phyloP scores from a whole-genome alignment of 2,888 invertebrate genomes.

The Blastobasis lacticolella region DNA sequence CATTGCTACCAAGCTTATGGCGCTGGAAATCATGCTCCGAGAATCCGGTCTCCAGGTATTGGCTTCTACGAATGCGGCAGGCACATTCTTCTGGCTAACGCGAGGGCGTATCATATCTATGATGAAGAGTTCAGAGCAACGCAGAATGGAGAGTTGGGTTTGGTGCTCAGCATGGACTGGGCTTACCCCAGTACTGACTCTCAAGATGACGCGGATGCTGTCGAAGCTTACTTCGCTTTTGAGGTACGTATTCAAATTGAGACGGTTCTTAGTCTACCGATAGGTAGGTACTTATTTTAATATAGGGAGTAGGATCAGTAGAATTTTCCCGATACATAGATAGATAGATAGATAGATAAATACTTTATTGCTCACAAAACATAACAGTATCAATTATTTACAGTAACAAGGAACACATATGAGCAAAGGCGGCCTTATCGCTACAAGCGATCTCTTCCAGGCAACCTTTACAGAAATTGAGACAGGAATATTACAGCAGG shows the following conservation, averaged over 20 bases:
- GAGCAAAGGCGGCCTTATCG: too few relatives aligned
- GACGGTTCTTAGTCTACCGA: too few relatives aligned
- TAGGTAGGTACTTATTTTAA: too few relatives aligned
- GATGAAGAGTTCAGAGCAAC: conserved; percentile 55
- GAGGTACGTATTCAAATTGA: conserved; percentile 17
- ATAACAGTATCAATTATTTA: too few relatives aligned
- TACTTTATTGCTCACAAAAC: too few relatives aligned
- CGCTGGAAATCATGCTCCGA: conserved; percentile 26
- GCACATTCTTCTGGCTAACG: conserved; percentile 77
- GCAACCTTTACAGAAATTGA: too few relatives aligned
- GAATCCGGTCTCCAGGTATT: conserved; percentile 37
- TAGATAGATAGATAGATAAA: too few relatives aligned
- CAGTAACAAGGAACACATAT: too few relatives aligned
- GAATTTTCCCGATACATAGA: too few relatives aligned
- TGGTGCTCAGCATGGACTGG: conserved; percentile 16
- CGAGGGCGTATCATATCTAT: conserved; percentile 70
- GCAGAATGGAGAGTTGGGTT: conserved; percentile 47
- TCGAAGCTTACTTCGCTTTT: conserved; percentile 14
- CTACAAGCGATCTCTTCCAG: too few relatives aligned
- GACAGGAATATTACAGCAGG: too few relatives aligned
- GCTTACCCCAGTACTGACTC: conserved; percentile 14
- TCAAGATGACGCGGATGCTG: conserved; percentile 14
- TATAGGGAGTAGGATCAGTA: too few relatives aligned
- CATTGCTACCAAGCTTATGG: conserved; percentile 42
- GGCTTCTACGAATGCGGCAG: conserved; percentile 75